Percentiles rank a stretch among this genome's conserved stretches.
Conservation (phyloP, 2,888 invertebrate species). For the Resseliella maxima region DNA sequence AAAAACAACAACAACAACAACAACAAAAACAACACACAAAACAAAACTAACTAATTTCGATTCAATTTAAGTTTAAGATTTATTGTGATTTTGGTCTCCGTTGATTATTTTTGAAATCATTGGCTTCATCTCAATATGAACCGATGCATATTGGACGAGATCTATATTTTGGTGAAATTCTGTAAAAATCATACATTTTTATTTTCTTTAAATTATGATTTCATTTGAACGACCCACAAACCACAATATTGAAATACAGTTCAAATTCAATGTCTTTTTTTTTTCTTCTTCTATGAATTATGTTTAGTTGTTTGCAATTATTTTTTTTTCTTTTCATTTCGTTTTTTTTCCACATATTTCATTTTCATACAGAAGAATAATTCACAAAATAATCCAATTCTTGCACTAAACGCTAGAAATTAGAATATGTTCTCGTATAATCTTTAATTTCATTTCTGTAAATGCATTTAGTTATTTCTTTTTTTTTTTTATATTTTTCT, state of each 20-base stretch:
- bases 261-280: constrained; percentile 9
- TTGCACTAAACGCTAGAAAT: not conserved
- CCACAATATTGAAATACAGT: constrained; percentile 30
- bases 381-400: not conserved
- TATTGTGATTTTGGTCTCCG: constrained; percentile 21
- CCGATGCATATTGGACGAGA: not conserved
- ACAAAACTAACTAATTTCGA: not conserved
- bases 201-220: too few species aligned
- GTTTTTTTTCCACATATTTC: not conserved
- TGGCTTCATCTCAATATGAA: not conserved
- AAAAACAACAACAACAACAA: not conserved
- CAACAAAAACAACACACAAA: not conserved
- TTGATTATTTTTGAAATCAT: too few species aligned
- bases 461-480: constrained; percentile 7
- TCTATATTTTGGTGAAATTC: constrained; percentile 1
- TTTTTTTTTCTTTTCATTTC: not conserved
- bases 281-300: constrained; percentile 17
- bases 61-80: constrained; percentile 34
- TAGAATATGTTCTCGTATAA: constrained; percentile 13
- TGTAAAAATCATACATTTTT: constrained; percentile 29
- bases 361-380: not conserved
- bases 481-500: too few species aligned
- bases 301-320: constrained; percentile 21
- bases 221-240: not conserved
- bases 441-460: constrained; percentile 33